Conservation (phyloP, 2,113 vertebrate genomes). For the Rhabdomys dilectus region DNA sequence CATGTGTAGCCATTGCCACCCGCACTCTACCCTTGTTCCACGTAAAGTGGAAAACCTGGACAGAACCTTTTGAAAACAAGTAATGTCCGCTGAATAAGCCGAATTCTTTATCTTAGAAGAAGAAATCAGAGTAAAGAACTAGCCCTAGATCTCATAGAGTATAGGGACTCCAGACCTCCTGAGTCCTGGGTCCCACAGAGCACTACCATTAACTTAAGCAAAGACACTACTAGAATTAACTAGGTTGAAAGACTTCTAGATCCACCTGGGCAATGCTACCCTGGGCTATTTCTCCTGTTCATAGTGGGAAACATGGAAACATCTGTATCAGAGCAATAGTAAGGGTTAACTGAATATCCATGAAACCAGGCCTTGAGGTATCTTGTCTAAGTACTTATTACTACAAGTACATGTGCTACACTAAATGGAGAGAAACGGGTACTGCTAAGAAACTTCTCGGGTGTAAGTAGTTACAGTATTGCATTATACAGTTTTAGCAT, state of each 20-base stretch:
- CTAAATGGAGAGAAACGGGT: background rate
- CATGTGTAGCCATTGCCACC: background rate
- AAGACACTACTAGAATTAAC: background rate
- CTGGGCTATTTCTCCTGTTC: background rate
- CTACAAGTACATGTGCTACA: background rate
- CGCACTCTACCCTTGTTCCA: background rate
- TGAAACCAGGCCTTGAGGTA: background rate
- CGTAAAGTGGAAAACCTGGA: background rate
- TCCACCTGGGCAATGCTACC: background rate
- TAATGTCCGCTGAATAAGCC: background rate
- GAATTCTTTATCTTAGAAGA: constrained; percentile 29
- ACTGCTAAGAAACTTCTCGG: background rate
- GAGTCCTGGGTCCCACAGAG: background rate
- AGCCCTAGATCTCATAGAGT: background rate
- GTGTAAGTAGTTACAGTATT: background rate
- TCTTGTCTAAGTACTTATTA: background rate
- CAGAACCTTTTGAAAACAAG: constrained; percentile 4
- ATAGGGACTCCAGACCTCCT: background rate
- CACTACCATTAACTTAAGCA: background rate
- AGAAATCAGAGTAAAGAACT: constrained; percentile 35
- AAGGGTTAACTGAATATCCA: constrained; percentile 1
- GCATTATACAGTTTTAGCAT: background rate
- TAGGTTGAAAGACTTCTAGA: background rate
- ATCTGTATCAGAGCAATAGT: background rate
- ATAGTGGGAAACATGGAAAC: background rate